phyloP scores from a whole-genome alignment of 2,113 vertebrate genomes.

The Nannospalax galili region DNA sequence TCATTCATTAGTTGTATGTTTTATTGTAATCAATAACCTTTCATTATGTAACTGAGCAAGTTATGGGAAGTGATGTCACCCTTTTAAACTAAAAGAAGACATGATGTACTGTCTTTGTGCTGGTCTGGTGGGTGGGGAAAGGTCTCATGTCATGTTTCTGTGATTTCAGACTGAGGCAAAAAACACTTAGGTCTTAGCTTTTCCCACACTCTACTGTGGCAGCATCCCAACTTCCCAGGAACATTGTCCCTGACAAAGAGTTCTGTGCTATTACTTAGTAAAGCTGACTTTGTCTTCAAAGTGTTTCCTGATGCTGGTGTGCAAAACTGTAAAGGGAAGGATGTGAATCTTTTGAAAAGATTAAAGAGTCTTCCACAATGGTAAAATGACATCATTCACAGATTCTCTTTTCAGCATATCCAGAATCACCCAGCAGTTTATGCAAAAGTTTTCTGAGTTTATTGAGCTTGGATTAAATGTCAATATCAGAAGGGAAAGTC shows the following conservation, averaged over 20 bases:
- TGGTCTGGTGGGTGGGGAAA: background rate
- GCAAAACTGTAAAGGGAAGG: background rate
- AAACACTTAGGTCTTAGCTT: background rate
- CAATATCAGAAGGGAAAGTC: background rate
- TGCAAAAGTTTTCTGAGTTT: background rate
- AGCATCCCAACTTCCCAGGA: too few relatives aligned
- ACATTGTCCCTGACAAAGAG: background rate
- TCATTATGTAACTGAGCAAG: background rate
- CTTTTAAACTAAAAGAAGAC: background rate
- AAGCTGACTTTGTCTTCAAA: background rate
- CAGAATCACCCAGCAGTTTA: background rate
- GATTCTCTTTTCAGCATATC: background rate
- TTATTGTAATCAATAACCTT: background rate
- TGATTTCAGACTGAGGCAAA: background rate
- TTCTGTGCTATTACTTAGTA: background rate
- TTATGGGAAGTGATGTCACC: background rate
- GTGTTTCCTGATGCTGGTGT: accelerated
- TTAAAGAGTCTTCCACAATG: background rate
- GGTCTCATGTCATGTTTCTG: too few relatives aligned
- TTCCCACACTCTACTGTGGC: background rate
- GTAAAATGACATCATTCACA: background rate
- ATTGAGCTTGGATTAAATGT: background rate
- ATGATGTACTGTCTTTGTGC: background rate
- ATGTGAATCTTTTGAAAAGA: background rate
- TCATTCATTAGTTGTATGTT: background rate